phyloP scores from a whole-genome alignment of 30 jellyfish, hydroid and myxozoan genomes.

The Cassiopea andromeda region DNA sequence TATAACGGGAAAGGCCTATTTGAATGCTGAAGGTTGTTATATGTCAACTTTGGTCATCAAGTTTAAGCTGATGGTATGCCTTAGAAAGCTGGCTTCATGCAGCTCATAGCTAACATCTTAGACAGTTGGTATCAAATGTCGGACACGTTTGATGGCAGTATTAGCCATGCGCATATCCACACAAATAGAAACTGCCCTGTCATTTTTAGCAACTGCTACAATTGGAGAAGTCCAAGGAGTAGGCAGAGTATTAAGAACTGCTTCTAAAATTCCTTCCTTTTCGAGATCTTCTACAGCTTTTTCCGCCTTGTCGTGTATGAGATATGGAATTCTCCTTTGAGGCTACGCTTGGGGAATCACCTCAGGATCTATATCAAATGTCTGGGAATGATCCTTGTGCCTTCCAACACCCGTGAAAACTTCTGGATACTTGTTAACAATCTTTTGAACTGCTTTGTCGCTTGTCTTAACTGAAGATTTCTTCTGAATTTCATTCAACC shows the following conservation, averaged over 20 bases:
- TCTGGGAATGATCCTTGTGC: not conserved
- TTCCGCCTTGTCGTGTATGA: slow-evolving; percentile 42
- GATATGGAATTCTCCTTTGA: slow-evolving; percentile 65
- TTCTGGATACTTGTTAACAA: slow-evolving; percentile 10
- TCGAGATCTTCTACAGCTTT: slow-evolving; percentile 52
- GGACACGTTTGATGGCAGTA: slow-evolving; percentile 65
- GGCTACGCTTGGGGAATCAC: slow-evolving; percentile 41
- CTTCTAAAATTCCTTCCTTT: slow-evolving; percentile 57
- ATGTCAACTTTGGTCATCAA: slow-evolving; percentile 5
- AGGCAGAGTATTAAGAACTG: slow-evolving; percentile 40
- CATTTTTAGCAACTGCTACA: slow-evolving; percentile 63
- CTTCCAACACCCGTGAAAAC: slow-evolving; percentile 45
- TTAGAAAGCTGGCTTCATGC: slow-evolving; percentile 19
- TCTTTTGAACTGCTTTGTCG: slow-evolving; percentile 7
- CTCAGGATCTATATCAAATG: slow-evolving; percentile 13
- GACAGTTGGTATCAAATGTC: slow-evolving; percentile 44
- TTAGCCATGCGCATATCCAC: slow-evolving; percentile 78
- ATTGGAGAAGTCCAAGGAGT: slow-evolving; percentile 73
- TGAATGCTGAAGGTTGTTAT: slow-evolving; percentile 34
- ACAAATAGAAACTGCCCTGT: slow-evolving; percentile 61
- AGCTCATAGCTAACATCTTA: slow-evolving; percentile 27
- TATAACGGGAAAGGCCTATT: slow-evolving; percentile 28
- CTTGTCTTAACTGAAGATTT: not conserved
- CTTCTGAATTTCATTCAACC: slow-evolving; percentile 4
- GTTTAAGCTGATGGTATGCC: slow-evolving; percentile 30